phyloP scores from a whole-genome alignment of 2,113 vertebrate species.

The Gavialis gangeticus region DNA sequence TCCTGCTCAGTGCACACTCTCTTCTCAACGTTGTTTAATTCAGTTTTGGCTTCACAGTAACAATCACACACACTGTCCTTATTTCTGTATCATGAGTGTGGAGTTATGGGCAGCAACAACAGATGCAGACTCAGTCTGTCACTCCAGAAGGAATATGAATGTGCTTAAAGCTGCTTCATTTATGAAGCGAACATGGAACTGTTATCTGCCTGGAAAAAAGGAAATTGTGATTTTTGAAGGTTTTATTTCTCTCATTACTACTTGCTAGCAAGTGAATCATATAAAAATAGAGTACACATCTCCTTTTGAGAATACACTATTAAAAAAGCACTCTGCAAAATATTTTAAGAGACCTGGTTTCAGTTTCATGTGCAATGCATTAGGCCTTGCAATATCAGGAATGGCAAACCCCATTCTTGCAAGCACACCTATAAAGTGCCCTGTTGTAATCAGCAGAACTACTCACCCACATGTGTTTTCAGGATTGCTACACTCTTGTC shows the following conservation, averaged over 20 bases:
- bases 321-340: neutral
- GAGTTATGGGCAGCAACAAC: slow-evolving; percentile 82
- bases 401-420: neutral
- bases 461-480: neutral
- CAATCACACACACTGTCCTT: slow-evolving; percentile 73
- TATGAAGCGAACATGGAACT: slow-evolving; percentile 86
- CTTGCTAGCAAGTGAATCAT: neutral
- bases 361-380: neutral
- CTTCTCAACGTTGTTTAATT: slow-evolving; percentile 76
- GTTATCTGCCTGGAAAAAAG: slow-evolving; percentile 80
- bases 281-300: too few species aligned
- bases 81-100: slow-evolving; percentile 75
- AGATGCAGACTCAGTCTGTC: slow-evolving; percentile 84
- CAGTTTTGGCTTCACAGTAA: slow-evolving; percentile 79
- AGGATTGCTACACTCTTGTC: neutral
- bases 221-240: slow-evolving; percentile 15
- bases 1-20: slow-evolving; percentile 74
- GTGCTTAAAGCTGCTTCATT: slow-evolving; percentile 85
- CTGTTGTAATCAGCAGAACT: neutral
- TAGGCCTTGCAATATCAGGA: neutral
- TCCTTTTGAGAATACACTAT: neutral
- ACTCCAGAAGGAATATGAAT: slow-evolving; percentile 85
- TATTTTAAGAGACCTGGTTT: neutral
- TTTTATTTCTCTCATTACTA: neutral
- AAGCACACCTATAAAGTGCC: neutral